Percentiles rank a stretch among this genome's conserved stretches.
Conservation (phyloP, 2,113 vertebrate species). For the Bujurquina vittata region DNA sequence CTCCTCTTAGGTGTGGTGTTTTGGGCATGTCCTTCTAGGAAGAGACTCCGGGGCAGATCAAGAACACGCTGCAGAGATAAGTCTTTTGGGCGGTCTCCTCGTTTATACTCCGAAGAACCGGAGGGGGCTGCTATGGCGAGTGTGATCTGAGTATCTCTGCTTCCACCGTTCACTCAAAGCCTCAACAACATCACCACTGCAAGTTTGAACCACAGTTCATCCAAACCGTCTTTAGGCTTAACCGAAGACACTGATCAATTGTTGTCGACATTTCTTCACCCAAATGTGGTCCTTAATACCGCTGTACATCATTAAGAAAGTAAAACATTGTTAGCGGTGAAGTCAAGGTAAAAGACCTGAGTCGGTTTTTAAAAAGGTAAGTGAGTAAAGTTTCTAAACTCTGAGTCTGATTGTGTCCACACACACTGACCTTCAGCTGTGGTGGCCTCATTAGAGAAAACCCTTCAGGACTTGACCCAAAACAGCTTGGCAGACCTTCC, state of each 20-base stretch:
- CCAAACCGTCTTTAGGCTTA: not conserved
- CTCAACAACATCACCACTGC: not conserved
- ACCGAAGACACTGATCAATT: fast-evolving
- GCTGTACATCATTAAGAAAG: not conserved
- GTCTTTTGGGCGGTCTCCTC: not conserved
- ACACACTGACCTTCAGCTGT: not conserved
- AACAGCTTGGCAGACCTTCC: not conserved
- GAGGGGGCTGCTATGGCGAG: not conserved
- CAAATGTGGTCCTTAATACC: not conserved
- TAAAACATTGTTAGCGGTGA: not conserved
- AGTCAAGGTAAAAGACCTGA: not conserved
- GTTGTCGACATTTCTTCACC: fast-evolving
- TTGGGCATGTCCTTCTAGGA: not conserved
- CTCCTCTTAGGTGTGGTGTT: not conserved
- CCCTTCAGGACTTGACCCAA: not conserved
- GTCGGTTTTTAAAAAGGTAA: not conserved
- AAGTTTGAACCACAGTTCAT: not conserved
- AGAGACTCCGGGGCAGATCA: too few relatives aligned
- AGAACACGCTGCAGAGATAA: too few relatives aligned
- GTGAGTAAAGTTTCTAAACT: not conserved
- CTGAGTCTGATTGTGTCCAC: not conserved
- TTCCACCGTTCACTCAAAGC: not conserved
- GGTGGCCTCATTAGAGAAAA: conserved; percentile 7
- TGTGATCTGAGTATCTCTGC: too few relatives aligned
- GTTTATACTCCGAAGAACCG: not conserved